Evolutionary conservation across 2,888 invertebrate genomes (phyloP), one percentile per base, ranked within the genome.

Genomic region (Griposia aprilina): DNA sequence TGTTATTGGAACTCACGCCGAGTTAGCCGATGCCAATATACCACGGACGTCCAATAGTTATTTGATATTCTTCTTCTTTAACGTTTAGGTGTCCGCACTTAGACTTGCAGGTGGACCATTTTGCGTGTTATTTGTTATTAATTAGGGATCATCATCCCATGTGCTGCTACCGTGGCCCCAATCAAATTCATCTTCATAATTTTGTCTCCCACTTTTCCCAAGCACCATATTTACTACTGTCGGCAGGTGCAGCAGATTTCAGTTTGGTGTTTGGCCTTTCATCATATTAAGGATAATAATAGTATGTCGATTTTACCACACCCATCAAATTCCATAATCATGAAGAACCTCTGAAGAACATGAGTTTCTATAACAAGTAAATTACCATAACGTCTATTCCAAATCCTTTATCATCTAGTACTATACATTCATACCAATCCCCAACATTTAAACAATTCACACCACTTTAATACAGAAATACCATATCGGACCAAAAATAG

Each of bases 91-190:
- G 1, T 36, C 30, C 30, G 30, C 30, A 36, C 30, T 36, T 36
- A 36, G 30, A 2, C 30, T 3, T 36, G 1, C 30, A 36, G 30
- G 30, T 36, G 30, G 30, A 36, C 30, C 30, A 36, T 36, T 36
- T 1, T 3, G 30, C 3, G 30, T 36, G 30, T 36, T 57, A 50
- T 17, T 41, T 41, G 2, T 4, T 57, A 55, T 48, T 72, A 73
- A 74, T 77, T 74, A 50, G 13, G 41, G 65, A 76, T 67, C 60
- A 15, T 82, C 87, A 23, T 90, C 89, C 92, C 93, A 93, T 30
- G 82, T 81, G n/a, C 89, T 91, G 30, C 89, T 90, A 57, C 90
- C 92, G 17, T 92, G 88, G 52, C 88, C 91, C 92, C 92, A 93
- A 69, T 92, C 93, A 26, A 60, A 86, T 4, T 78, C 72, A 7